A percentile compares a stretch with the other conserved stretches of the same genome.
phyloP scores from a whole-genome alignment of 2,888 invertebrate species.

The Sicus ferrugineus region DNA sequence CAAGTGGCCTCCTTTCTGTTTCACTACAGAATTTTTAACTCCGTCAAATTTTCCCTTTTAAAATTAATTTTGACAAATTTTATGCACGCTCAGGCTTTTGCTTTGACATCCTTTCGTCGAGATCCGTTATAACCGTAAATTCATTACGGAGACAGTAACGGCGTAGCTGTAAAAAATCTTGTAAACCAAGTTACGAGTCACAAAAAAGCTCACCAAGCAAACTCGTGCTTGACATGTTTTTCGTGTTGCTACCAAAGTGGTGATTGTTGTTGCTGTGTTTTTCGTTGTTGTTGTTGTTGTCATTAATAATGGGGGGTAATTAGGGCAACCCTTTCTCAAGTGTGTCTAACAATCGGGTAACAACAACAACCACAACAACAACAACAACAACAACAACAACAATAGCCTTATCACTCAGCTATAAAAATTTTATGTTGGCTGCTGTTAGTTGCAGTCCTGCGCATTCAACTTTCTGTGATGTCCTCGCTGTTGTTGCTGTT shows the following conservation, averaged over 20 bases:
- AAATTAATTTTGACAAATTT: slow-evolving; percentile 11
- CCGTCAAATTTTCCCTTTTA: not conserved
- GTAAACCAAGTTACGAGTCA: not conserved
- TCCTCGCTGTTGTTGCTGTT: slow-evolving; percentile 20
- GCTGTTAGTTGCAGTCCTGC: too few relatives aligned
- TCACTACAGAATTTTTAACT: not conserved
- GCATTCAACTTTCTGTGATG: too few relatives aligned
- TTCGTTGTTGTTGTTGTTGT: not conserved
- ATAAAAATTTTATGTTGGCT: not conserved
- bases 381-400: not conserved
- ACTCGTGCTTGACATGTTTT: slow-evolving; percentile 8
- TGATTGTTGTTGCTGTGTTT: not conserved
- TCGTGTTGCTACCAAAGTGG: not conserved
- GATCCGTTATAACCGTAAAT: too few relatives aligned
- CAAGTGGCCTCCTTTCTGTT: not conserved
- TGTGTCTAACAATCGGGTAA: not conserved
- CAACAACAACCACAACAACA: not conserved
- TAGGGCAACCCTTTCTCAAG: not conserved
- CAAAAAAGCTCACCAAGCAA: not conserved
- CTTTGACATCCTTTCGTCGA: slow-evolving; percentile 3
- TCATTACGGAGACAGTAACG: not conserved
- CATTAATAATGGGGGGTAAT: not conserved
- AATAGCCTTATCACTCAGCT: not conserved
- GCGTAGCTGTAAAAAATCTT: not conserved
- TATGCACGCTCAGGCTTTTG: slow-evolving; percentile 25